Percentiles rank a stretch among this genome's conserved stretches.
Conservation (phyloP, 2,797 vertebrate species). For the Phaenicophaeus curvirostris region DNA sequence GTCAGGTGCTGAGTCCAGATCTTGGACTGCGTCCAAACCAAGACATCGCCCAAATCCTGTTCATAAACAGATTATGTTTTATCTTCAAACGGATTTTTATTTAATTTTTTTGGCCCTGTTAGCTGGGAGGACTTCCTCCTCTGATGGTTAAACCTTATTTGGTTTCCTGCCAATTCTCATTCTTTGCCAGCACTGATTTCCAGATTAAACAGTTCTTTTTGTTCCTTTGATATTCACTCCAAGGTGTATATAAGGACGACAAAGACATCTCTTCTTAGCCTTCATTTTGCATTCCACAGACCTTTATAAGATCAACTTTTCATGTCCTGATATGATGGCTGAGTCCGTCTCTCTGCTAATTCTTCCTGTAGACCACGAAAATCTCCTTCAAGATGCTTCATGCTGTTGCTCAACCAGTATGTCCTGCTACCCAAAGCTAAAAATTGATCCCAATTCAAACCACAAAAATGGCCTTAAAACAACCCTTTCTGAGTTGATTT, state of each 20-base stretch:
- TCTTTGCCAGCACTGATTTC: not conserved
- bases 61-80: not conserved
- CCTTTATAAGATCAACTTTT: not conserved
- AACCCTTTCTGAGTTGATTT: not conserved
- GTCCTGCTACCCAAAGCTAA: not conserved
- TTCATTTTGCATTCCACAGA: not conserved
- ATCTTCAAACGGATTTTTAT: not conserved
- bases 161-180: not conserved
- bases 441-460: not conserved
- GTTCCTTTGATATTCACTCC: not conserved
- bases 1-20: conserved; percentile 29
- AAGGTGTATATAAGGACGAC: not conserved
- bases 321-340: not conserved
- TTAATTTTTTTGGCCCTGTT: not conserved
- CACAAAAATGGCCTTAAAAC: not conserved
- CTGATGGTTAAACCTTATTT: not conserved
- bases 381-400: not conserved
- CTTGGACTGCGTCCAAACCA: not conserved
- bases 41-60: not conserved
- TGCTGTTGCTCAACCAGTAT: not conserved
- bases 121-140: not conserved
- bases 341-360: not conserved
- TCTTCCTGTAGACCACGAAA: not conserved
- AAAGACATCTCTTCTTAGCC: not conserved
- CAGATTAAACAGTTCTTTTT: not conserved